phyloP scores from a whole-genome alignment of 2,888 invertebrate species.

The Tipula vernalis region DNA sequence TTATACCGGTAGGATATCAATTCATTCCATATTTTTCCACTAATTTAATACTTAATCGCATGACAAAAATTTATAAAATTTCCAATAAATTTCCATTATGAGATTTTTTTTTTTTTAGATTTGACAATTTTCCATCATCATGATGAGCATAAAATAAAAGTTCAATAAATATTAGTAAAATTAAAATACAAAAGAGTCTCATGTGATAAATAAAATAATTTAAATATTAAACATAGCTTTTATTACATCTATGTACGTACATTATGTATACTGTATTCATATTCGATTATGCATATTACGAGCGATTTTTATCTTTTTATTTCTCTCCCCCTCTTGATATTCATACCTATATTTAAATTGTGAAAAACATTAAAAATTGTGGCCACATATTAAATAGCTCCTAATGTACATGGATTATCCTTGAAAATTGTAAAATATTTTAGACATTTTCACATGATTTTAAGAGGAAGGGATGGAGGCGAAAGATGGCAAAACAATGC shows the following conservation, averaged over 20 bases:
- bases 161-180: not conserved
- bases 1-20: not conserved
- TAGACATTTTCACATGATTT: not conserved
- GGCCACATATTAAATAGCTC: not conserved
- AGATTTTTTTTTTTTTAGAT: not conserved
- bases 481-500: not conserved
- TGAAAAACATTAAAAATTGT: not conserved
- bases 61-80: not conserved
- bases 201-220: not conserved
- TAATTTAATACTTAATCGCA: conserved; percentile 6
- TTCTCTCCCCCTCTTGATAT: not conserved
- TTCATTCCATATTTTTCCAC: not conserved
- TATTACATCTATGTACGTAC: too few species aligned
- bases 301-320: too few species aligned
- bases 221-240: not conserved
- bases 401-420: not conserved
- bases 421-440: not conserved
- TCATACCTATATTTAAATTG: not conserved
- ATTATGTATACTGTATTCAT: too few species aligned
- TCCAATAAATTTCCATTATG: not conserved
- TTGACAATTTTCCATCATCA: not conserved
- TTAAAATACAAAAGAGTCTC: not conserved
- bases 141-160: not conserved
- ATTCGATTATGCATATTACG: too few species aligned
- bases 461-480: not conserved